phyloP scores from a whole-genome alignment of 2,113 vertebrate species.

The Columba janthina region DNA sequence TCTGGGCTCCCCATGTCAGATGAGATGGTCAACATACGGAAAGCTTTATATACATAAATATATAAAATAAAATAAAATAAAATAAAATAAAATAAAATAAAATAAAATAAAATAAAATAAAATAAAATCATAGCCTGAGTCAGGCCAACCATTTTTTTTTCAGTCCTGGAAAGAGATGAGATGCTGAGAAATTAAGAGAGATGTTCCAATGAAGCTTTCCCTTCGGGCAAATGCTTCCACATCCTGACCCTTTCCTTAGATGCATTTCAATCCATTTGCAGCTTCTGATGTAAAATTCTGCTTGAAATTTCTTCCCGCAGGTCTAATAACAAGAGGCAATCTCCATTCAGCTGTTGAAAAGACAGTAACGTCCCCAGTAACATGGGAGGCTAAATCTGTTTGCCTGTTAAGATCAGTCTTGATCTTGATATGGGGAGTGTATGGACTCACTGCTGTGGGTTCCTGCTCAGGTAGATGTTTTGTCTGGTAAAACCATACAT shows the following conservation, averaged over 20 bases:
- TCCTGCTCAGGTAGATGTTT: background rate
- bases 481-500: background rate
- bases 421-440: rapidly evolving
- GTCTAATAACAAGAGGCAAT: background rate
- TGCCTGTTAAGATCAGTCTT: background rate
- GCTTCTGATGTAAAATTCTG: background rate
- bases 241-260: background rate
- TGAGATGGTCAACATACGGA: background rate
- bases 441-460: background rate
- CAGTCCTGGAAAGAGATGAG: background rate
- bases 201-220: background rate
- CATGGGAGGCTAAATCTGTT: background rate
- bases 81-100: too few relatives aligned
- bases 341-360: background rate
- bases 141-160: background rate
- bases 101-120: too few relatives aligned
- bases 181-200: background rate
- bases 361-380: background rate
- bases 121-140: background rate
- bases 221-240: background rate
- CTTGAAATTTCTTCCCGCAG: background rate
- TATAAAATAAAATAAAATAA: too few relatives aligned
- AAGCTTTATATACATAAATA: background rate
- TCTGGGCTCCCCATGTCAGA: background rate
- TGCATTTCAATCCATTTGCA: background rate